phyloP scores from a whole-genome alignment of 2,113 vertebrate species.

The Sitta europaea region DNA sequence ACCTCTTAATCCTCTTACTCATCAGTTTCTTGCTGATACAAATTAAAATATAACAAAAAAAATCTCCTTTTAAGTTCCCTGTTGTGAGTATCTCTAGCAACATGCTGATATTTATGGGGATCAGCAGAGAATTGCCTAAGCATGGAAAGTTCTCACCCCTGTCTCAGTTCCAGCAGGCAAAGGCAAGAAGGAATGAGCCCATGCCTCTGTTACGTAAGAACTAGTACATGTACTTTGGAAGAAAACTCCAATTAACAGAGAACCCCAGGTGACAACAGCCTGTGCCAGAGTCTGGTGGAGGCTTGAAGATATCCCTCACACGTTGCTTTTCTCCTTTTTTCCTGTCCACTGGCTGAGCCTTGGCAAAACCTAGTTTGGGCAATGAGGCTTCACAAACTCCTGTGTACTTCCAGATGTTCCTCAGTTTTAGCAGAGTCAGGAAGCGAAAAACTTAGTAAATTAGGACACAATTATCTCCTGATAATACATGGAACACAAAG shows the following conservation, averaged over 20 bases:
- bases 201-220: neutral
- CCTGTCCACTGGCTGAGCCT: neutral
- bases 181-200: neutral
- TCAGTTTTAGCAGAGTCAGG: neutral
- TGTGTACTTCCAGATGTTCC: neutral
- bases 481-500: neutral
- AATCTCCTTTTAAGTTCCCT: neutral
- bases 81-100: neutral
- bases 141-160: neutral
- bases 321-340: rapidly evolving
- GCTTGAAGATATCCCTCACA: neutral
- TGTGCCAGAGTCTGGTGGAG: neutral
- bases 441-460: neutral
- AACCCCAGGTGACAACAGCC: neutral
- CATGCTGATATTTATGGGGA: neutral
- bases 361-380: neutral
- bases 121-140: neutral
- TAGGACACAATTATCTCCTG: neutral
- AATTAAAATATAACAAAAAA: neutral
- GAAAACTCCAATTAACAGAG: neutral
- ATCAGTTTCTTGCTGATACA: neutral
- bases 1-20: neutral
- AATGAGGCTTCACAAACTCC: neutral
- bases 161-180: rapidly evolving
- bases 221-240: rapidly evolving